Conservation (phyloP, 2,797 vertebrate genomes). For the Chromis chromis region DNA sequence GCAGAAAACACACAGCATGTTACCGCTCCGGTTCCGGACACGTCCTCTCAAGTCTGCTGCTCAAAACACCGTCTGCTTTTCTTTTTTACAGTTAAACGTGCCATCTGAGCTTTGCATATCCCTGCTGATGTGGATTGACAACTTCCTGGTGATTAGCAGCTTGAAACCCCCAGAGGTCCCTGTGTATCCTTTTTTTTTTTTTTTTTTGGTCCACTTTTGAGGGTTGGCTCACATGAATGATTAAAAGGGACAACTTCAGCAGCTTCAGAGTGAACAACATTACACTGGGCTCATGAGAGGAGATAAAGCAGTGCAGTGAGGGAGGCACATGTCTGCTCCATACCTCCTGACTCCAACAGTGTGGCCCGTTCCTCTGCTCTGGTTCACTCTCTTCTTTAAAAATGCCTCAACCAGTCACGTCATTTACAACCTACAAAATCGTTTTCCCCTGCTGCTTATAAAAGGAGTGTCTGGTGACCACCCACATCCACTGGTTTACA, state of each 20-base stretch:
- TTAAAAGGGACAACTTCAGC: slow-evolving; percentile 22
- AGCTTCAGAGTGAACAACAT: slow-evolving; percentile 20
- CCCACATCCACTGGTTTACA: slow-evolving; percentile 56
- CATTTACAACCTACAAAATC: slow-evolving; percentile 73
- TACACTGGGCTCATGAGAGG: slow-evolving; percentile 25
- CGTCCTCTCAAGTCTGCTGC: slow-evolving; percentile 13
- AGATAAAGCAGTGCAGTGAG: slow-evolving; percentile 19
- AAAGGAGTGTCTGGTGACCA: slow-evolving; percentile 66
- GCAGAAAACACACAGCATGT: slow-evolving; percentile 56
- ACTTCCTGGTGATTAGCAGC: slow-evolving; percentile 35
- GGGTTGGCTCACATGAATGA: slow-evolving; percentile 18
- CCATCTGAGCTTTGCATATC: slow-evolving; percentile 23
- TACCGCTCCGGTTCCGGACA: slow-evolving; percentile 30
- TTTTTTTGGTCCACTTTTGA: slow-evolving; percentile 1
- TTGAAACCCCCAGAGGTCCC: slow-evolving; percentile 17
- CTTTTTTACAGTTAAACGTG: neutral
- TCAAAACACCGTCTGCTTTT: slow-evolving; percentile 17
- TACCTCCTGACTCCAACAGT: slow-evolving; percentile 73
- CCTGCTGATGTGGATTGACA: slow-evolving; percentile 27
- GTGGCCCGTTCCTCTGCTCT: slow-evolving; percentile 36
- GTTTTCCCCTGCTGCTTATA: slow-evolving; percentile 74
- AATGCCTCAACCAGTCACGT: slow-evolving; percentile 70
- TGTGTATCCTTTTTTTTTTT: slow-evolving; percentile 1
- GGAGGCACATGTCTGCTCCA: slow-evolving; percentile 36
- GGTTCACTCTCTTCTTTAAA: slow-evolving; percentile 62